Base-by-base conservation (phyloP, 2,888 invertebrate genomes). In the Brachylomia viminalis region DNA sequence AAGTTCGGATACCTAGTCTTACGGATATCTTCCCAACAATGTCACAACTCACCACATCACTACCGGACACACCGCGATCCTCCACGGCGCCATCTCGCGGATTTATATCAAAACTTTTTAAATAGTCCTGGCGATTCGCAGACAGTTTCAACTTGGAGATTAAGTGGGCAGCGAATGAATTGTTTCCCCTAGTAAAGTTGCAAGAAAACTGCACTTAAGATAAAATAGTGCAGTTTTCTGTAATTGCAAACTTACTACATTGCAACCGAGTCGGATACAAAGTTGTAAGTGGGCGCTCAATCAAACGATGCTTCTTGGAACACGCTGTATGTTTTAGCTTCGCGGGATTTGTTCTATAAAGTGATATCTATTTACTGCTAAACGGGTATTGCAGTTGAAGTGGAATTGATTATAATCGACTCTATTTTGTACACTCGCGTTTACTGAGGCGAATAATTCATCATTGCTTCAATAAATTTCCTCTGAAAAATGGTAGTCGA, bases 41-140 rank as follows among this genome's bases (percentile, higher is more conserved):
- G 45, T 42, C n/a, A 61, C 49, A 54, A 68, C 15, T 71, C 33
- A 38, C 38, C 73, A 58, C 78, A 73, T 69, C 71, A 72, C 80
- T 72, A 77, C 49, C 30, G 65, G 65, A 49, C 56, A 59, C n/a
- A 38, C 33, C 38, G 33, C 54, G 52, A 58, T 65, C 45, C 62
- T 38, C 27, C 56, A 27, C 42, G 77, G 80, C 82, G 80, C 85
- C 87, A 85, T 52, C 72, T n/a, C 61, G 1, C 71, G 87, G 88
- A 92, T 93, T 92, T 93, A 92, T 92, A 86, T 77, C 75, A 75
- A 92, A 93, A 93, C 92, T 93, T 88, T 92, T 91, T 90, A 90
- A 91, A 91, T 86, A 91, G 85, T 87, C 73, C 80, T 72, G 70
- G 84, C 85, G 82, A 85, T 85, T 86, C 84, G 76, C 72, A 90